phyloP scores from a whole-genome alignment of 1,140 invertebrate genomes.

The Theocolax elegans region DNA sequence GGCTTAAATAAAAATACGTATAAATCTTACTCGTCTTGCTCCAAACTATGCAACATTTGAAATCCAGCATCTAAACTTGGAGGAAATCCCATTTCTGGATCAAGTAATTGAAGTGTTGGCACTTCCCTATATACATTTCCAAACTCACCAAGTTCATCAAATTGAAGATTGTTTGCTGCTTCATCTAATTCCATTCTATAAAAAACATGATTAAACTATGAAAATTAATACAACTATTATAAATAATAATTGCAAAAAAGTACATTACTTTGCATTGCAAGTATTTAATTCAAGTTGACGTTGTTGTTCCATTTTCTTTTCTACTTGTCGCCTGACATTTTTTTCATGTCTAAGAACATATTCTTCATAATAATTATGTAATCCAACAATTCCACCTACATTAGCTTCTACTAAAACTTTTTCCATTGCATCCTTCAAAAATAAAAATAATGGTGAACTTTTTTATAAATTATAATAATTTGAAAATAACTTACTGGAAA shows the following conservation, averaged over 20 bases:
- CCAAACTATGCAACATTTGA: slow-evolving; percentile 68
- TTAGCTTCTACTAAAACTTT: slow-evolving; percentile 70
- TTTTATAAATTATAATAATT: background rate
- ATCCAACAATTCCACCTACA: slow-evolving; percentile 64
- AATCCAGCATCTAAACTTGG: slow-evolving; percentile 67
- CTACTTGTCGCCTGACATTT: slow-evolving; percentile 63
- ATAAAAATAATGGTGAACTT: background rate
- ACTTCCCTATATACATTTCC: slow-evolving; percentile 63
- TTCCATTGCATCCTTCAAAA: slow-evolving; percentile 68
- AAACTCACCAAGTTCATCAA: slow-evolving; percentile 62
- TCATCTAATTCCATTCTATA: slow-evolving; percentile 63
- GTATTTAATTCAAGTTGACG: slow-evolving; percentile 61
- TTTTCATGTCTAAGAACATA: slow-evolving; percentile 67
- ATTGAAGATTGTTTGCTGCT: slow-evolving; percentile 59
- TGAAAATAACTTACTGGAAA: slow-evolving; percentile 67
- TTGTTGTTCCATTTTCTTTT: slow-evolving; percentile 66
- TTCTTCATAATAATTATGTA: slow-evolving; percentile 70
- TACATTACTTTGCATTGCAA: slow-evolving; percentile 54
- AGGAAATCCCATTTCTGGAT: slow-evolving; percentile 65
- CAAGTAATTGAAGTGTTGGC: slow-evolving; percentile 64
- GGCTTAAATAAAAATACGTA: slow-evolving; percentile 20
- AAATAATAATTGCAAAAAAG: background rate
- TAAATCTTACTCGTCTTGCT: slow-evolving; percentile 64
- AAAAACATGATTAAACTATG: slow-evolving; percentile 33
- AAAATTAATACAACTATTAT: slow-evolving; percentile 19